These are phyloP conservation scores for Lucifuga dentata DNA, from an alignment of 2,113 vertebrate genomes.

Conservation along the genomic window DNA sequence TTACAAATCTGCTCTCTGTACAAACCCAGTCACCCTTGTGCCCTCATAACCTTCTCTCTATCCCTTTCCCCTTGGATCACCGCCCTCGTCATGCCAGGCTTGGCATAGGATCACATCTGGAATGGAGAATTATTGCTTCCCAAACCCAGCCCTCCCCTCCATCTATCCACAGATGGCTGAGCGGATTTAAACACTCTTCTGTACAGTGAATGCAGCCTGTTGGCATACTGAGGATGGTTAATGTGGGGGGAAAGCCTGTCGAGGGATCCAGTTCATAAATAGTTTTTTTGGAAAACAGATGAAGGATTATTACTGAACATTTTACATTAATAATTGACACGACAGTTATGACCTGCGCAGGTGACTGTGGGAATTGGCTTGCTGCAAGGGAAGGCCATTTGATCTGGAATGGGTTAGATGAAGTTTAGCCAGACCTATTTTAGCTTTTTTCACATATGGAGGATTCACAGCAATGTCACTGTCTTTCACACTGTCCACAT, in stretches of 20 bases:
- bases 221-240: conserved; percentile 52
- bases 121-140: conserved; percentile 86
- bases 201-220: conserved; percentile 73
- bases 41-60: conserved; percentile 40
- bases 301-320: conserved; percentile 79
- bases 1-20: conserved; percentile 44
- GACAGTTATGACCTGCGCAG: conserved; percentile 57
- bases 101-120: conserved; percentile 92
- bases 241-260: conserved; percentile 16
- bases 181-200: conserved; percentile 76
- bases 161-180: conserved; percentile 76
- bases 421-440: conserved; percentile 37
- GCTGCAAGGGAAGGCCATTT: conserved; percentile 17
- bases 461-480: background rate
- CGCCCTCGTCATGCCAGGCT: conserved; percentile 64
- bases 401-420: conserved; percentile 1
- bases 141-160: conserved; percentile 53
- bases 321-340: conserved; percentile 52
- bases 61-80: conserved; percentile 43
- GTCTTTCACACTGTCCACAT: background rate
- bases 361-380: conserved; percentile 43
- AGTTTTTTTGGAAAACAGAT: conserved; percentile 85
- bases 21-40: conserved; percentile 34
- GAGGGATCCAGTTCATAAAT: conserved; percentile 63
- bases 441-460: conserved; percentile 1